Percentiles rank a stretch among this genome's conserved stretches.
These are phyloP conservation scores for Pelobates cultripes DNA, from an alignment of 2,797 vertebrate species.

Conservation along the genomic window DNA sequence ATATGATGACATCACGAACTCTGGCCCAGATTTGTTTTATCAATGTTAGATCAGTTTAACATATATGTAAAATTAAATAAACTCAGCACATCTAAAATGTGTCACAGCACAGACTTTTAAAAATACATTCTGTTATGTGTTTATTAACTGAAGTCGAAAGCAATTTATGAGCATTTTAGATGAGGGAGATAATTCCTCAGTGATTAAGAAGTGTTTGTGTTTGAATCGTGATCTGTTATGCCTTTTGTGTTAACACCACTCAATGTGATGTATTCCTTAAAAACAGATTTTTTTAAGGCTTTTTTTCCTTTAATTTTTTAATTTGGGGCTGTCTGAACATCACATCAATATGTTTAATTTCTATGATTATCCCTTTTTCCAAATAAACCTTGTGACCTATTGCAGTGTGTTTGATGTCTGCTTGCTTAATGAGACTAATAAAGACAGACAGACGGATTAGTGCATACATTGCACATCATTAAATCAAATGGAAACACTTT, in stretches of 20 bases:
- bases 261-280: neutral
- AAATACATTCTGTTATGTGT: too few relatives aligned
- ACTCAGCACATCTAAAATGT: too few relatives aligned
- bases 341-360: slow-evolving; percentile 81
- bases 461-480: slow-evolving; percentile 69
- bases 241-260: neutral
- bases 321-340: slow-evolving; percentile 75
- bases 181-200: too few relatives aligned
- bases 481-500: slow-evolving; percentile 60
- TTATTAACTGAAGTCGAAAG: too few relatives aligned
- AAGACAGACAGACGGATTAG: slow-evolving; percentile 77
- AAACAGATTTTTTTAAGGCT: neutral
- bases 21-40: too few relatives aligned
- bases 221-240: too few relatives aligned
- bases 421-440: slow-evolving; percentile 77
- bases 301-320: neutral
- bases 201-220: too few relatives aligned
- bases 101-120: too few relatives aligned
- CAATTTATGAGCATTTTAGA: too few relatives aligned
- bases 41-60: too few relatives aligned
- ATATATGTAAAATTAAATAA: too few relatives aligned
- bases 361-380: slow-evolving; percentile 78
- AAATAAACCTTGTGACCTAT: slow-evolving; percentile 77
- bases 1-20: too few relatives aligned
- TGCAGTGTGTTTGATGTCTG: slow-evolving; percentile 78